phyloP scores from a whole-genome alignment of 2,797 vertebrate genomes.

The Dicrostonyx torquatus region DNA sequence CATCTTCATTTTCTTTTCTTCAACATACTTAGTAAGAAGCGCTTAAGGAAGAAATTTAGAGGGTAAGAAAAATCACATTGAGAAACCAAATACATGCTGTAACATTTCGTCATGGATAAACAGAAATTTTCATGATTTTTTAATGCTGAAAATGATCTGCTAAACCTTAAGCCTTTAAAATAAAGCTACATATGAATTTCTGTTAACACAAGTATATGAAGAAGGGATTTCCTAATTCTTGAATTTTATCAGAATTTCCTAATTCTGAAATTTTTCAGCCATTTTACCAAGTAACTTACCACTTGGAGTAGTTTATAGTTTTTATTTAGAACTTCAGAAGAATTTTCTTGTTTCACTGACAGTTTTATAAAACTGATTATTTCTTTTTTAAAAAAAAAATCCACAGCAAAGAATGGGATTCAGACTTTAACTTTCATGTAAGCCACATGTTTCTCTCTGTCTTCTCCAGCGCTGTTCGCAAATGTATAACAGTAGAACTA shows the following conservation, averaged over 20 bases:
- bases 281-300: neutral
- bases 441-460: slow-evolving; percentile 64
- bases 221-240: neutral
- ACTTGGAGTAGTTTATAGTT: slow-evolving; percentile 13
- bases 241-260: neutral
- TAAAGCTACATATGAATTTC: neutral
- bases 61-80: slow-evolving; percentile 5
- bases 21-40: neutral
- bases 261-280: neutral
- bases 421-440: slow-evolving; percentile 56
- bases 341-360: slow-evolving; percentile 14
- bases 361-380: slow-evolving; percentile 30
- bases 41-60: neutral
- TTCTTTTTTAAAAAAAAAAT: slow-evolving; percentile 1
- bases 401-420: slow-evolving; percentile 5
- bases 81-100: neutral
- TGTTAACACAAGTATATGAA: neutral
- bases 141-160: neutral
- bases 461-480: neutral
- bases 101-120: neutral
- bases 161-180: neutral
- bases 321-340: neutral
- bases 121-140: slow-evolving; percentile 31
- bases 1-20: slow-evolving; percentile 1
- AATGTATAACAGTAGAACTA: slow-evolving; percentile 51